Conservation (phyloP, 2,113 vertebrate genomes). For the Speoplatyrhinus poulsoni region DNA sequence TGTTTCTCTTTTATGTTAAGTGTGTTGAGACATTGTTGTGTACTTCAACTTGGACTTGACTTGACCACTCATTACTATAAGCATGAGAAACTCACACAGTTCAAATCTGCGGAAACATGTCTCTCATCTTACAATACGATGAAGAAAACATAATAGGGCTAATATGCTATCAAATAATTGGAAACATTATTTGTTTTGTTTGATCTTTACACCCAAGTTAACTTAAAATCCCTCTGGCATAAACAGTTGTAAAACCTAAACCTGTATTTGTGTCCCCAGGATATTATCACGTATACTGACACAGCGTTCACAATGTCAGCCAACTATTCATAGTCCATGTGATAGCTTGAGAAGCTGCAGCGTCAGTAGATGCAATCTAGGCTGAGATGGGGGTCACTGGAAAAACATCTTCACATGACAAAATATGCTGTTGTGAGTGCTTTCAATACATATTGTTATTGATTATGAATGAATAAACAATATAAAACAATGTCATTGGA, state of each 20-base stretch:
- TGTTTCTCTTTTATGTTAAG: no score
- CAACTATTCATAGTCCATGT: slow-evolving; percentile 5
- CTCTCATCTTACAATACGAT: neutral
- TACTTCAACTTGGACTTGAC: no score
- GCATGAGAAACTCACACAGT: neutral
- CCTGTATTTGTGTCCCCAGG: neutral
- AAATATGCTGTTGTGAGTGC: neutral
- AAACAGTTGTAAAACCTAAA: neutral
- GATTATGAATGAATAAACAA: neutral
- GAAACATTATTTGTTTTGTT: slow-evolving; percentile 10
- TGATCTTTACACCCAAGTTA: slow-evolving; percentile 2
- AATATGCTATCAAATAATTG: neutral
- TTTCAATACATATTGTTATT: neutral
- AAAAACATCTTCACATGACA: neutral
- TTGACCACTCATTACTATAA: neutral
- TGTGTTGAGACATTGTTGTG: no score
- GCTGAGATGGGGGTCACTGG: neutral
- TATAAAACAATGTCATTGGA: neutral
- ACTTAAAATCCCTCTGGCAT: slow-evolving; percentile 4
- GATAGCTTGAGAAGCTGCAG: neutral
- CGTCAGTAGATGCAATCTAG: neutral
- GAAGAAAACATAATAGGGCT: neutral
- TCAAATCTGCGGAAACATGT: neutral
- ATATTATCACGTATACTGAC: slow-evolving; percentile 8
- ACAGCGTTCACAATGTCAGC: neutral